Base-by-base conservation (phyloP, 2,113 vertebrate genomes). In the Coreoperca whiteheadi region DNA sequence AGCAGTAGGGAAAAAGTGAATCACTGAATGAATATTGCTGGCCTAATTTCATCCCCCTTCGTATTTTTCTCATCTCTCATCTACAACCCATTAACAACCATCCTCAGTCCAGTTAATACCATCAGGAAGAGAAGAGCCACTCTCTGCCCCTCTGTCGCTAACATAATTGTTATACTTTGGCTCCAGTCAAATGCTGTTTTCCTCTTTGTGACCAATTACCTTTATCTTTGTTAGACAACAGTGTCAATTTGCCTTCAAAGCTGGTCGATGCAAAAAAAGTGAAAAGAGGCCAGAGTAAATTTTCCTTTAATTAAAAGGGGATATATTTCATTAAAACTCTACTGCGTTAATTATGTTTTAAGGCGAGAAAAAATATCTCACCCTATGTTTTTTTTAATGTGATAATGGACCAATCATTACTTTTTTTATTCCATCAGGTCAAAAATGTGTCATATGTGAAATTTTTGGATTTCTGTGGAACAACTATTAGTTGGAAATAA, bases 61-160 rank as follows among this genome's bases (percentile, higher is more conserved):
- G 10, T 87, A 83, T 86, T 90, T 86, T 78, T 81, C 71, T 90
- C 92, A 89, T 94, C 91, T 72, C 90, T 93, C 91, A 91, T 94
- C 85, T 88, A 30, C 71, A 59, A 89, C 32, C 90, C 89, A 93
- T 93, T 94, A 94, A 89, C 89, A 70, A 71, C 57, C 83, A 66
- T 87, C 88, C 81, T 81, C 77, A 63, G 89, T 87, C 86, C 77
- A 61, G 86, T 68, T 91, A 90, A 93, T 91, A 73, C 84, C 87
- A 89, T 90, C 87, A 89, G 85, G 72, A 77, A 69, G 83, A 84
- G 79, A 23, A 73, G 83, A 87, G 83, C 70, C 74, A 41, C 82
- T 88, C 81, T 81, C 72, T 77, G 78, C 72, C 76, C 72, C 61
- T 81, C 74, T 37, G 76, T 69, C 50, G 65, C 72, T 71, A 66